Percentiles rank a stretch among this genome's conserved stretches.
phyloP scores from a whole-genome alignment of 2,888 invertebrate genomes.

The Drosophila acutilabella region DNA sequence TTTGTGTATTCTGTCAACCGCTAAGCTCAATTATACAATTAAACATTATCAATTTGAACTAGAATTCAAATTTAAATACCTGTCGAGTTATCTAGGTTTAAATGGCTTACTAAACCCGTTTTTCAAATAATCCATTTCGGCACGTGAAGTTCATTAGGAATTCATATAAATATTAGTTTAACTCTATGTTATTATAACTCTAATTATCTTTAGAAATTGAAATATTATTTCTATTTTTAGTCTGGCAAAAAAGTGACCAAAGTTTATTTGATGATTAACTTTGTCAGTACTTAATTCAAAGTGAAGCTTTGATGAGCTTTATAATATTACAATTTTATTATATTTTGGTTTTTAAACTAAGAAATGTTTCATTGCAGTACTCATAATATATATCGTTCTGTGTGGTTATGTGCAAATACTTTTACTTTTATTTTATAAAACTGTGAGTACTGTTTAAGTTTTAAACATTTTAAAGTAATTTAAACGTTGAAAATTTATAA shows the following conservation, averaged over 20 bases:
- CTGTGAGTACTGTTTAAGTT: no score
- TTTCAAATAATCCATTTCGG: neutral
- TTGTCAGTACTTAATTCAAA: no score
- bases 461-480: no score
- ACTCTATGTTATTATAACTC: neutral
- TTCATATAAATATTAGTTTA: neutral
- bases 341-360: no score
- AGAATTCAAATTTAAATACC: conserved; percentile 22
- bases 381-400: no score
- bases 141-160: conserved; percentile 40
- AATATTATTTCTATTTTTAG: neutral
- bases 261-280: no score
- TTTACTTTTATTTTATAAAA: no score
- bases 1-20: conserved; percentile 5
- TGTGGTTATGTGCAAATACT: no score
- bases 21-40: conserved; percentile 12
- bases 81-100: conserved; percentile 9
- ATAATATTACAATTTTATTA: no score
- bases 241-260: neutral
- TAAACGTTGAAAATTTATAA: no score
- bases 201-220: neutral
- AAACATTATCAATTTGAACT: conserved; percentile 20
- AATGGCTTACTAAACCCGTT: conserved; percentile 1
- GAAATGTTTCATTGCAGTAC: no score
- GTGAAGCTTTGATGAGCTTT: neutral